These are phyloP conservation scores for Boloria selene DNA, from an alignment of 2,888 invertebrate genomes.

Conservation along the genomic window DNA sequence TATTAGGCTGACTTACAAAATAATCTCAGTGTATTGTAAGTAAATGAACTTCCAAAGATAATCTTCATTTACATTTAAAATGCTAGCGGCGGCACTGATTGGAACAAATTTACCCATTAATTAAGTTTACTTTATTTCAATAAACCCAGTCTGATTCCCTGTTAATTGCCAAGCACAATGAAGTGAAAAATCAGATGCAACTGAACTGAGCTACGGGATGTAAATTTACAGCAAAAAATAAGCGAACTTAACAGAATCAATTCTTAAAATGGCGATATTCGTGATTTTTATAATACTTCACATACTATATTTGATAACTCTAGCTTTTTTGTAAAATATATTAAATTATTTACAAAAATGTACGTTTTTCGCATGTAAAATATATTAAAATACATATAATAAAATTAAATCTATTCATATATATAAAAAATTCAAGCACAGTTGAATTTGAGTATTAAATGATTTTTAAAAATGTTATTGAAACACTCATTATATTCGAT, in stretches of 20 bases:
- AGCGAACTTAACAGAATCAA: constrained; percentile 35
- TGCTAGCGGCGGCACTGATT: constrained; percentile 43
- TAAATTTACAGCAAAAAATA: constrained; percentile 52
- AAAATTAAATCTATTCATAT: no score
- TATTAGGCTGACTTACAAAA: background rate
- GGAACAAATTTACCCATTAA: constrained; percentile 53
- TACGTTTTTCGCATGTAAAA: no score
- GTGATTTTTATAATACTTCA: background rate
- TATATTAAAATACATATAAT: no score
- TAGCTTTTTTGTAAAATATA: background rate
- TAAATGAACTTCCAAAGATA: constrained; percentile 26
- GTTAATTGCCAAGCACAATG: constrained; percentile 69
- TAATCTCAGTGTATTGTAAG: constrained; percentile 24
- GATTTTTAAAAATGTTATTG: no score
- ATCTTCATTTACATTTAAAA: constrained; percentile 42
- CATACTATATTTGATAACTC: background rate
- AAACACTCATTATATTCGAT: no score
- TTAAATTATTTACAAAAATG: background rate
- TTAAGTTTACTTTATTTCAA: constrained; percentile 67
- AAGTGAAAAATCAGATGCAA: constrained; percentile 61
- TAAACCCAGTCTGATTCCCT: constrained; percentile 67
- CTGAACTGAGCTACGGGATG: constrained; percentile 53
- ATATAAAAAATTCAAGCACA: no score
- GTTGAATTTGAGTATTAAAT: no score
- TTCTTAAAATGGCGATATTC: background rate